Evolutionary conservation across 2,797 vertebrate genomes (phyloP).

Genomic region (Corythornis leucogaster): DNA sequence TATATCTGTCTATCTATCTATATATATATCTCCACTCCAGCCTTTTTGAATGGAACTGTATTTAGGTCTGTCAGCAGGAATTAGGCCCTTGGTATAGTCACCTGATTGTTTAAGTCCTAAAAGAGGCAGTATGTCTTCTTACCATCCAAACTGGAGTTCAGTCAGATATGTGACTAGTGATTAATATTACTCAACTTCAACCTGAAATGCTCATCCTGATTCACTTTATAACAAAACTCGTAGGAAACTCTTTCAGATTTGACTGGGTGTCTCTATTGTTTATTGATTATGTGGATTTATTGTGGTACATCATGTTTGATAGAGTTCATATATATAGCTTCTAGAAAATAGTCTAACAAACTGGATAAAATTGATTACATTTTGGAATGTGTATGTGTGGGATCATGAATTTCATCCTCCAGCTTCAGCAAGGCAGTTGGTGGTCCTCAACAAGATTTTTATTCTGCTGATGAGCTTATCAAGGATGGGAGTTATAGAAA

Average conservation of each 20-base stretch:
- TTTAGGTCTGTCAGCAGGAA: not conserved
- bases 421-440: not conserved
- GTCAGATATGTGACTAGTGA: not conserved
- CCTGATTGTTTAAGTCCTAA: not conserved
- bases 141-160: not conserved
- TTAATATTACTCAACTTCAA: not conserved
- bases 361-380: not conserved
- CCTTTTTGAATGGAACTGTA: not conserved
- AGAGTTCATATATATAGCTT: not conserved
- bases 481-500: not conserved
- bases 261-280: not conserved
- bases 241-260: not conserved
- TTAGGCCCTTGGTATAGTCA: not conserved
- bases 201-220: not conserved
- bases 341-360: not conserved
- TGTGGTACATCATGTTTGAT: rapidly evolving
- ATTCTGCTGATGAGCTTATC: not conserved
- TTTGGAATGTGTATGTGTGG: not conserved
- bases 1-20: too few relatives aligned
- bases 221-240: not conserved
- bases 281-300: not conserved
- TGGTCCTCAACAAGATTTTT: not conserved
- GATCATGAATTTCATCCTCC: not conserved
- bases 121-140: not conserved
- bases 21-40: not conserved